Evolutionary conservation across 2,888 invertebrate species (phyloP), one percentile per base, ranked within the genome.

Genomic region (Mellilla xanthometata): DNA sequence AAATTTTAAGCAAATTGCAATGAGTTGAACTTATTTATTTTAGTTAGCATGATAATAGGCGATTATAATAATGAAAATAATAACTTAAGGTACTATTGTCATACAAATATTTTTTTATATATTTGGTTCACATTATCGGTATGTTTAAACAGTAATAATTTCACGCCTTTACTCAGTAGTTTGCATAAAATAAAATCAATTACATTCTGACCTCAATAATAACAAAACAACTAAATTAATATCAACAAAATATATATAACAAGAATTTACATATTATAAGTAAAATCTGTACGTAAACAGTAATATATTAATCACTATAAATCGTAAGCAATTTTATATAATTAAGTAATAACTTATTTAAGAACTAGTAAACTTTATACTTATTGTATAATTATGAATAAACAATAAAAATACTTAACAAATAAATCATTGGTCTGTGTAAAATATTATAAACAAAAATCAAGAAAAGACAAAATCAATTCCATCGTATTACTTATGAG

Each of bases 261-360:
- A 11, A 23, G 8, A 2, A 11, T 33, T 9, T 33, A 13, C 22
- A 23, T n/a, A 9, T 3, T 13, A 36, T 36, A 43, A 26, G 31
- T 35, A 42, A 31, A 12, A 24, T 0, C 9, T 12, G 2, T 24
- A 24, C 24, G 24, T 24, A 24, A 29, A 32, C 8, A 8, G 15
- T 22, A 29, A 24, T 34, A 29, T 35, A 13, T 12, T 35, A 13
- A 15, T 9, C 19, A 22, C 23, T 36, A 19, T 11, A 4, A 22
- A 19, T 24, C 9, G 13, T 24, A 39, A 42, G 41, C 13, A 34
- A 42, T 29, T 10, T 35, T 23, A 8, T 39, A 31, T 23, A 13
- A 41, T 32, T 60, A 62, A 62, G 58, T 40, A 30, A 49, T 65
- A 63, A 72, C 61, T 75, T 75, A 73, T 70, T 71, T 56, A 44